Percentiles rank a stretch among this genome's conserved stretches.
phyloP scores from a whole-genome alignment of 2,888 invertebrate genomes.

The Microctonus hyperodae region DNA sequence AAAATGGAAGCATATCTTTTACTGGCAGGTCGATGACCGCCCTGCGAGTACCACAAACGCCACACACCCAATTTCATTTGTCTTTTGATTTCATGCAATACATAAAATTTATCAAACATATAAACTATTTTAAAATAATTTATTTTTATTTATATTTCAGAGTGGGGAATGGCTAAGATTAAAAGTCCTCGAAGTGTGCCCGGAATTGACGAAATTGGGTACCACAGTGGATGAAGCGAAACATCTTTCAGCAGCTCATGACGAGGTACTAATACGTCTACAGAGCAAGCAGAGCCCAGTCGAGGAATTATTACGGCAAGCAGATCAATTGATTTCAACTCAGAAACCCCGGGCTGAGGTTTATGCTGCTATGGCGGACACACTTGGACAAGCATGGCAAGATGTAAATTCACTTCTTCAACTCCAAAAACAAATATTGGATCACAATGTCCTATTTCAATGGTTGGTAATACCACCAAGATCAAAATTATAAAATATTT shows the following conservation, averaged over 20 bases:
- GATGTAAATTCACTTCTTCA: constrained; percentile 83
- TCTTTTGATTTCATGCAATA: constrained; percentile 31
- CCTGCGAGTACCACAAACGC: constrained; percentile 33
- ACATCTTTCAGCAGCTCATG: constrained; percentile 78
- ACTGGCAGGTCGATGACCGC: constrained; percentile 51
- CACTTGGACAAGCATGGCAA: constrained; percentile 78
- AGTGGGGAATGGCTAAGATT: constrained; percentile 83
- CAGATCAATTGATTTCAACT: constrained; percentile 83
- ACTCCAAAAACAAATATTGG: constrained; percentile 77
- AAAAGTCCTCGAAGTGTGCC: constrained; percentile 85
- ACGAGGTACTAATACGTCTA: constrained; percentile 82
- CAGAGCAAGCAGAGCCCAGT: constrained; percentile 89
- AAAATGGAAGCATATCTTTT: constrained; percentile 61
- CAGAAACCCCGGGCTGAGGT: constrained; percentile 80
- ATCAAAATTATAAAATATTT: not conserved
- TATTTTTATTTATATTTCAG: constrained; percentile 65
- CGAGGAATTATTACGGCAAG: constrained; percentile 83
- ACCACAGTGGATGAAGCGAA: constrained; percentile 78
- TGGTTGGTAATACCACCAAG: constrained; percentile 59
- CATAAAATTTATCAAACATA: not conserved
- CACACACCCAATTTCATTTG: constrained; percentile 25
- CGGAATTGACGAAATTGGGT: constrained; percentile 83
- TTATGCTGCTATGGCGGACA: constrained; percentile 88
- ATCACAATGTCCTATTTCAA: constrained; percentile 81
- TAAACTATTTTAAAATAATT: constrained; percentile 10